Evolutionary conservation across 53 echinoderm and acorn worm species (phyloP).

Genomic region (Holothuria scabra): DNA sequence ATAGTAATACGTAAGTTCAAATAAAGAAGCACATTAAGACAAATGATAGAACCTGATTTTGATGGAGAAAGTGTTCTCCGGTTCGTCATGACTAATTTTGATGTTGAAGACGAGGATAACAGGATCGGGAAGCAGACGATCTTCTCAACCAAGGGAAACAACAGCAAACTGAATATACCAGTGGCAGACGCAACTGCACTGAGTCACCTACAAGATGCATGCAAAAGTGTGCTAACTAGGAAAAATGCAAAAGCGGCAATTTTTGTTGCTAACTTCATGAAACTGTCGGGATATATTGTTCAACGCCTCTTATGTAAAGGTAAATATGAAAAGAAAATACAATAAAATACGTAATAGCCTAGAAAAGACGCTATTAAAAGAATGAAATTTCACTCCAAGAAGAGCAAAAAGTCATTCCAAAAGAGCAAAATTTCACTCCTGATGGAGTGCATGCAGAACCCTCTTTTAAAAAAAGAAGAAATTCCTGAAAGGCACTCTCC

Average conservation of each 20-base stretch:
- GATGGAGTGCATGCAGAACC: too few species aligned
- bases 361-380: too few species aligned
- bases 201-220: slow-evolving; percentile 15
- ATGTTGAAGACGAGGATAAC: slow-evolving; percentile 22
- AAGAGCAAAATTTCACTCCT: too few species aligned
- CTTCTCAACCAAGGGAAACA: not conserved
- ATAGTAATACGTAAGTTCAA: too few species aligned
- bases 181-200: slow-evolving; percentile 3
- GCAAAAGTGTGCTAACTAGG: slow-evolving; percentile 5
- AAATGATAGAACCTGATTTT: slow-evolving; percentile 18
- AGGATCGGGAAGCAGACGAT: not conserved
- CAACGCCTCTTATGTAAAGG: slow-evolving; percentile 20
- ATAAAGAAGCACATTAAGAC: not conserved
- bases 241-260: not conserved
- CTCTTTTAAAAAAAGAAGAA: too few species aligned
- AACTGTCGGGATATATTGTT: not conserved
- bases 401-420: too few species aligned
- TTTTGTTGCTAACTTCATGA: slow-evolving; percentile 19
- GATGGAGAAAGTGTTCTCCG: slow-evolving; percentile 28
- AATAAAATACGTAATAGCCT: too few species aligned
- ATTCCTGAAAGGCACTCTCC: too few species aligned
- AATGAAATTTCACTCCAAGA: too few species aligned
- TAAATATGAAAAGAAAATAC: not conserved
- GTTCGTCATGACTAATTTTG: slow-evolving; percentile 42
- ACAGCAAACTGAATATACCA: not conserved